Percentiles rank a stretch among this genome's conserved stretches.
Conservation (phyloP, 1,140 invertebrate genomes). For the Heliconius nattereri region DNA sequence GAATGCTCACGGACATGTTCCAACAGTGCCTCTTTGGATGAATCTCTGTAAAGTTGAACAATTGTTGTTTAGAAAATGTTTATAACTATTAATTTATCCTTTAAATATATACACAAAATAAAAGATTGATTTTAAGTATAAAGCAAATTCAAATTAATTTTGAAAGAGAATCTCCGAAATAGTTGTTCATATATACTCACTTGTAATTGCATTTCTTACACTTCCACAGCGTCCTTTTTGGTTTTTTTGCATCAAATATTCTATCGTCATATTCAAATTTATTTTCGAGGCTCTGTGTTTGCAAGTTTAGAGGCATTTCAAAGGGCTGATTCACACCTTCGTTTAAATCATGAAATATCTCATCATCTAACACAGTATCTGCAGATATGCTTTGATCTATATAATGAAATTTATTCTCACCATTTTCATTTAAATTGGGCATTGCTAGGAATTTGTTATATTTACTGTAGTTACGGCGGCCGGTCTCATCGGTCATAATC, state of each 20-base stretch:
- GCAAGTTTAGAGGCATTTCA: constrained; percentile 74
- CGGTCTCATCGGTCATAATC: constrained; percentile 94
- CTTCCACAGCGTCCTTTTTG: constrained; percentile 83
- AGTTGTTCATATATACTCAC: constrained; percentile 73
- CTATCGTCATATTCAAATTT: constrained; percentile 57
- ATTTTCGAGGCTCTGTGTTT: constrained; percentile 61
- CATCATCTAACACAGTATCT: constrained; percentile 64
- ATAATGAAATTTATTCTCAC: constrained; percentile 72
- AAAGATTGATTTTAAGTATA: no score
- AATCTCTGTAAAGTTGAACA: constrained; percentile 62
- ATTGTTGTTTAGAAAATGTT: constrained; percentile 17
- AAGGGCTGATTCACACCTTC: constrained; percentile 51
- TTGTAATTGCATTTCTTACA: constrained; percentile 93
- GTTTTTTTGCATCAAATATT: constrained; percentile 69
- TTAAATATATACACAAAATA: background rate
- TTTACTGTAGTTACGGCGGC: constrained; percentile 94
- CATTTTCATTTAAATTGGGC: constrained; percentile 84
- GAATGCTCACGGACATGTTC: constrained; percentile 77
- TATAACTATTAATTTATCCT: constrained; percentile 4
- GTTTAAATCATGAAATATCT: constrained; percentile 56
- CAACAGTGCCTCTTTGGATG: constrained; percentile 75
- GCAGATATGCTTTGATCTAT: constrained; percentile 63
- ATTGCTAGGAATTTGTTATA: constrained; percentile 92
- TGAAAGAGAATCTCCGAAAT: background rate
- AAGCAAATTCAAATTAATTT: background rate